phyloP scores from a whole-genome alignment of 2,113 vertebrate species.

The Pterocles burchelli region DNA sequence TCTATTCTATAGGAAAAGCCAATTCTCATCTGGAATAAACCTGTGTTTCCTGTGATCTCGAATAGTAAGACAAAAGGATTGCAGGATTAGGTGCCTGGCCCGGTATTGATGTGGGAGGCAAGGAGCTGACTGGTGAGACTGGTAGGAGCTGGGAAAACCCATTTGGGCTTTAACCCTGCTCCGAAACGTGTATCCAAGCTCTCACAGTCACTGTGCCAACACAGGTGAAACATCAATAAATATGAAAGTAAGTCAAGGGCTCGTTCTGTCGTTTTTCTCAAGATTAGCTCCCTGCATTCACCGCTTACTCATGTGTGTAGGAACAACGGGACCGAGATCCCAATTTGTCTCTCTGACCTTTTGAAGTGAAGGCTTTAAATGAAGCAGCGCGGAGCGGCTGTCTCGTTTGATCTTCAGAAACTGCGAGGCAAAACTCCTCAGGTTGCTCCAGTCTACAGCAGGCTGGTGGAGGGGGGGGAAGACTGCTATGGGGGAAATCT shows the following conservation, averaged over 20 bases:
- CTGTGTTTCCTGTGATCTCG: background rate
- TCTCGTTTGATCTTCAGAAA: background rate
- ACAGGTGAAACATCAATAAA: background rate
- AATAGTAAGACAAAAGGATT: background rate
- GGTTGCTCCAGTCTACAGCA: background rate
- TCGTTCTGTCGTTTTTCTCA: background rate
- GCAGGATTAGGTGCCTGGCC: slow-evolving; percentile 5
- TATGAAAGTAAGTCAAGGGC: background rate
- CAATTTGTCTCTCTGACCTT: slow-evolving; percentile 12
- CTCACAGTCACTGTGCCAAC: background rate
- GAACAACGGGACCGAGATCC: background rate
- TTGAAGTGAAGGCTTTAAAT: background rate
- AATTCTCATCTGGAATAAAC: background rate
- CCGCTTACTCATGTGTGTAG: background rate
- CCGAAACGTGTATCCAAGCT: background rate
- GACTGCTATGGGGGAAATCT: rapidly evolving
- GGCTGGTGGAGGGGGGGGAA: background rate
- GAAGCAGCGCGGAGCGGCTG: rapidly evolving
- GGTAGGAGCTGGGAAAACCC: background rate
- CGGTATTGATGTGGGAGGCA: background rate
- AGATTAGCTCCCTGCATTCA: background rate
- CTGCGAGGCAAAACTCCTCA: background rate
- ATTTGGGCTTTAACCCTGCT: background rate
- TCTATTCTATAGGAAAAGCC: background rate
- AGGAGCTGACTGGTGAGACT: background rate